Percentiles rank a stretch among this genome's conserved stretches.
These are phyloP conservation scores for Epizoanthus rinbou DNA, from an alignment of 92 coral and sea anemone genomes.

Conservation along the genomic window DNA sequence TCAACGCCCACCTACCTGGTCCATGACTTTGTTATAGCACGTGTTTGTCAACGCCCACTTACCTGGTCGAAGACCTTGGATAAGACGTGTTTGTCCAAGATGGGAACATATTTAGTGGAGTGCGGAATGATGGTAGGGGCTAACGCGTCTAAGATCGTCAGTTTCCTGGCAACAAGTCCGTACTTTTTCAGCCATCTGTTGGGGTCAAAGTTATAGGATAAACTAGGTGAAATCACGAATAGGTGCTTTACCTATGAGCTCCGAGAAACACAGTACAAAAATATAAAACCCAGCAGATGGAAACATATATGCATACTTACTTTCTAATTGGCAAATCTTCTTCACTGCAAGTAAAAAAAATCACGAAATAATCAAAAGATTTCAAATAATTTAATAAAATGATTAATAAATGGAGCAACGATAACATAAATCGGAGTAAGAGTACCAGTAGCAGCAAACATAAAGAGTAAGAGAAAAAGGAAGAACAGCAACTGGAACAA, in stretches of 20 bases:
- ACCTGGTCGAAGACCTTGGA: conserved; percentile 96
- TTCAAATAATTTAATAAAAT: not conserved
- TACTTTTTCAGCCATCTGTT: conserved; percentile 84
- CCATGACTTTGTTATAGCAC: too few species aligned
- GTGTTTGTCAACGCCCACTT: not conserved
- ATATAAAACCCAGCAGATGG: not conserved
- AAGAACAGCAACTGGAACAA: too few species aligned
- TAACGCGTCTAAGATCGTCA: conserved; percentile 87
- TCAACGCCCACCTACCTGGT: conserved; percentile 54
- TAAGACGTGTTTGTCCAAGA: conserved; percentile 83
- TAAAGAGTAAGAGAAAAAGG: too few species aligned
- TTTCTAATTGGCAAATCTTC: conserved; percentile 65
- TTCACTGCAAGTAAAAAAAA: conserved; percentile 49
- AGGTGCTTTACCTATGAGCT: not conserved
- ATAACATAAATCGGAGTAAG: too few species aligned
- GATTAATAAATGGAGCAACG: not conserved
- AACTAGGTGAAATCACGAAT: not conserved
- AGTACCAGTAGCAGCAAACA: too few species aligned
- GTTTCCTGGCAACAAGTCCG: conserved; percentile 76
- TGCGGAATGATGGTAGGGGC: conserved; percentile 88
- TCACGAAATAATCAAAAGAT: not conserved
- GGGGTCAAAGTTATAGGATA: not conserved
- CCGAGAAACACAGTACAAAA: not conserved
- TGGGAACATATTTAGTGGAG: conserved; percentile 84
- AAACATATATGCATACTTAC: conserved; percentile 40